Base-by-base conservation (phyloP, 2,113 vertebrate genomes). In the Mustela nigripes region DNA sequence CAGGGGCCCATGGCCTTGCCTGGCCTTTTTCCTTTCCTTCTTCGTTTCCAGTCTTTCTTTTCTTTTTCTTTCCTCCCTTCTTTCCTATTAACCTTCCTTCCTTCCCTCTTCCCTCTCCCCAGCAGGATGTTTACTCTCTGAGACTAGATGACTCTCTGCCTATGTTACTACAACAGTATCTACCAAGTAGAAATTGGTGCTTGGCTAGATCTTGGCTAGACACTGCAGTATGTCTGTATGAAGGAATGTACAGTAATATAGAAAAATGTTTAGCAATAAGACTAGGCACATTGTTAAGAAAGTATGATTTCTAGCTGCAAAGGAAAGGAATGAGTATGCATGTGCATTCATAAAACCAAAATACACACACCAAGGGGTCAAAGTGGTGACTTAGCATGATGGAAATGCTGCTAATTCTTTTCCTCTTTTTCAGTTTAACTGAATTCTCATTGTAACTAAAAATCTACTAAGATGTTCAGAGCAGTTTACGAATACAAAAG, bases 401-500 rank as follows among this genome's bases (percentile, higher is more conserved):
- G 31, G 69, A 80, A 95, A 60, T 67, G 22, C 12, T 36, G 28
- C 3, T 85, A 26, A 74, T 45, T 76, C 19, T 81, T 92, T 91
- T 21, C 10, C 8, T 26, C 45, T 42, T 78, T 82, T 93, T 95
- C 6, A 39, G 50, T 62, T 82, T 56, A 58, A 18, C 69, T 94
- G 31, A 83, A 26, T 92, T 96, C 31, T 74, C 84, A 19, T 73
- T 88, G 22, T 81, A 50, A 73, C 42, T 80, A 71, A 60, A 95
- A 76, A 76, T 12, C 21, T 89, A 86, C 36, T 9, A 58, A 1
- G 21, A 2, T 85, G 28, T 33, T 58, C 10, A 90, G 83, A 86
- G 56, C 39, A 53, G 16, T 85, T 76, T 87, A 16, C 24, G 73
- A 56, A 53, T 42, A 62, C 89, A 53, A 74, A 36, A 21, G 21